A percentile compares a stretch with the other conserved stretches of the same genome.
Conservation (phyloP, 2,113 vertebrate genomes). For the Murina feae region DNA sequence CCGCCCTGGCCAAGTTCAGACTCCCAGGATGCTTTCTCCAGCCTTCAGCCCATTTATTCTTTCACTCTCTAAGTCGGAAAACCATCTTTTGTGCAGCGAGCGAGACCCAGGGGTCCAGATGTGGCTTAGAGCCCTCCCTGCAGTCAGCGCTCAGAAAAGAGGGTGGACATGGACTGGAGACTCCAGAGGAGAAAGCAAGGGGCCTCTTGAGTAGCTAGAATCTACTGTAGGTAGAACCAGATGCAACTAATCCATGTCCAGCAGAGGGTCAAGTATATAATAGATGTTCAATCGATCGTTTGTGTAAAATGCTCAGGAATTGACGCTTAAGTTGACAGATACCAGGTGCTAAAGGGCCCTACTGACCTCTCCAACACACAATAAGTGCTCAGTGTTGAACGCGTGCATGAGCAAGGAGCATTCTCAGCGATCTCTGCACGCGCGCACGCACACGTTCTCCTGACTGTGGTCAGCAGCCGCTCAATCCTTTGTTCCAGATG, state of each 20-base stretch:
- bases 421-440: background rate
- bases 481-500: conserved; percentile 14
- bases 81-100: background rate
- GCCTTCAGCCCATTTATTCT: background rate
- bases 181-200: background rate
- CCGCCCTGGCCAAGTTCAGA: background rate
- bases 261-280: background rate
- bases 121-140: background rate
- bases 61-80: background rate
- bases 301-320: background rate
- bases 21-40: background rate
- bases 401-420: background rate
- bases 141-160: background rate
- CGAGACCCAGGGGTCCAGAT: background rate
- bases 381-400: background rate
- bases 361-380: background rate
- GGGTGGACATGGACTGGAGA: background rate
- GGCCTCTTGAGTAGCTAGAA: background rate
- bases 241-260: background rate
- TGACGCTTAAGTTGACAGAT: background rate
- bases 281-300: background rate
- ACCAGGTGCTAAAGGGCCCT: background rate
- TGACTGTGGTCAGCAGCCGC: background rate
- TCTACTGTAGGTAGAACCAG: background rate
- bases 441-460: background rate